phyloP scores from a whole-genome alignment of 1,140 invertebrate species.

The Acromyrmex echinatior region DNA sequence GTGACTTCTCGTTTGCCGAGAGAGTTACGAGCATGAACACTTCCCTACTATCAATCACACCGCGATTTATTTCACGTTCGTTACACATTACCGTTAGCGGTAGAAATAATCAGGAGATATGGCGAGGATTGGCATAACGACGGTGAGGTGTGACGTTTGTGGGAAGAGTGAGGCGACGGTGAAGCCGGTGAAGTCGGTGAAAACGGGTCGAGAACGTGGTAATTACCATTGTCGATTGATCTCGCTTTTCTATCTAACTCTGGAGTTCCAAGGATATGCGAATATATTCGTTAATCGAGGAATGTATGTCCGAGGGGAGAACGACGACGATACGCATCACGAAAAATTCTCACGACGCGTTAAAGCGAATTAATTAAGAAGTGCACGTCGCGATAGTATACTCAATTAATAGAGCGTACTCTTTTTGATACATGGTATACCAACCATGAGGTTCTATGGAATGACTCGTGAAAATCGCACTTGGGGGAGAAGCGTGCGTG shows the following conservation, averaged over 20 bases:
- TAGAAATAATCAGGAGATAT: slow-evolving; percentile 37
- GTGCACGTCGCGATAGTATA: slow-evolving; percentile 74
- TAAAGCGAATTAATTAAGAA: slow-evolving; percentile 78
- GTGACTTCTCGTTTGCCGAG: slow-evolving; percentile 23
- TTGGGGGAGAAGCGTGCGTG: slow-evolving; percentile 18
- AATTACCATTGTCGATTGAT: slow-evolving; percentile 61
- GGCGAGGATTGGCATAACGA: not conserved
- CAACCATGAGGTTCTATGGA: slow-evolving; percentile 1
- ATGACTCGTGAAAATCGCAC: slow-evolving; percentile 64
- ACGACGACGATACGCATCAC: slow-evolving; percentile 23
- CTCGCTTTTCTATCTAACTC: slow-evolving; percentile 33
- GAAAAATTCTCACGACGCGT: slow-evolving; percentile 78
- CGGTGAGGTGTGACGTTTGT: slow-evolving; percentile 20
- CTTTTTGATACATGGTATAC: slow-evolving; percentile 18
- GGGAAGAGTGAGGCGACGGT: slow-evolving; percentile 1
- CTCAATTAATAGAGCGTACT: slow-evolving; percentile 73
- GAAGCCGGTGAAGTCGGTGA: too few relatives aligned
- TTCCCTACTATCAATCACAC: slow-evolving; percentile 38
- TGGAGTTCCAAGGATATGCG: not conserved
- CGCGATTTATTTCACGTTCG: slow-evolving; percentile 43
- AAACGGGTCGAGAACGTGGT: slow-evolving; percentile 43
- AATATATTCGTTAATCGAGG: slow-evolving; percentile 9
- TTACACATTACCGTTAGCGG: slow-evolving; percentile 39
- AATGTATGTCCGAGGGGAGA: slow-evolving; percentile 8
- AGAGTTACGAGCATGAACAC: slow-evolving; percentile 25